Percentiles rank a stretch among this genome's conserved stretches.
phyloP scores from a whole-genome alignment of 2,888 invertebrate species.

The Lithophane ornitopus region DNA sequence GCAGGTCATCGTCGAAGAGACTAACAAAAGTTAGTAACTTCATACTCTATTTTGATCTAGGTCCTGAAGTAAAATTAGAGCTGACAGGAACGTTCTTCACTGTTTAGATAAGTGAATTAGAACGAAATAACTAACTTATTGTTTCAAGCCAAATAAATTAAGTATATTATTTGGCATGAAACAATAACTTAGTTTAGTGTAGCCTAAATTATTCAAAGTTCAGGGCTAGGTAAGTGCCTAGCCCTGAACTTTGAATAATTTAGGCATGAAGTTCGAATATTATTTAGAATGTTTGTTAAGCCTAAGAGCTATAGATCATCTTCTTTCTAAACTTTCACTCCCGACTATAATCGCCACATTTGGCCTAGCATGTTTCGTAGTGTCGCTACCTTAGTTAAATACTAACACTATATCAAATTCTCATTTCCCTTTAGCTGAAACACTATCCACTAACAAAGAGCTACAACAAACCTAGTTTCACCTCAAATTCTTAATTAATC shows the following conservation, averaged over 20 bases:
- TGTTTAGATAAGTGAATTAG: conserved; percentile 4
- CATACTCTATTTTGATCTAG: conserved; percentile 13
- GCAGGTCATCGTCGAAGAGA: conserved; percentile 21
- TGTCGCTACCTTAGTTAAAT: neutral
- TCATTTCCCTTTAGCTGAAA: neutral
- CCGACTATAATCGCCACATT: neutral
- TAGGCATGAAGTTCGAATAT: too few species aligned
- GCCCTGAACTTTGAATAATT: too few species aligned
- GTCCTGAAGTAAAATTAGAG: conserved; percentile 4
- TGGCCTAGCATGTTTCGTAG: neutral
- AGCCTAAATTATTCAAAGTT: too few species aligned
- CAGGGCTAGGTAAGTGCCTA: too few species aligned
- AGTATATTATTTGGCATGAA: too few species aligned
- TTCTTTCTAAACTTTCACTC: neutral
- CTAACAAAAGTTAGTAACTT: conserved; percentile 30
- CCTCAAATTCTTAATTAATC: conserved; percentile 8
- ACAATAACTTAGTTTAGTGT: too few species aligned
- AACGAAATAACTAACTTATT: conserved; percentile 4
- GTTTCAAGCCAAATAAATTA: conserved; percentile 14
- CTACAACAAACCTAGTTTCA: neutral
- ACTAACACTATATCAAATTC: neutral
- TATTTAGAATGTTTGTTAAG: neutral
- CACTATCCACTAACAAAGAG: neutral
- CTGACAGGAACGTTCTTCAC: conserved; percentile 8
- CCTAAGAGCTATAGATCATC: neutral